phyloP scores from a whole-genome alignment of 2,113 vertebrate species.

The Pongo pygmaeus region DNA sequence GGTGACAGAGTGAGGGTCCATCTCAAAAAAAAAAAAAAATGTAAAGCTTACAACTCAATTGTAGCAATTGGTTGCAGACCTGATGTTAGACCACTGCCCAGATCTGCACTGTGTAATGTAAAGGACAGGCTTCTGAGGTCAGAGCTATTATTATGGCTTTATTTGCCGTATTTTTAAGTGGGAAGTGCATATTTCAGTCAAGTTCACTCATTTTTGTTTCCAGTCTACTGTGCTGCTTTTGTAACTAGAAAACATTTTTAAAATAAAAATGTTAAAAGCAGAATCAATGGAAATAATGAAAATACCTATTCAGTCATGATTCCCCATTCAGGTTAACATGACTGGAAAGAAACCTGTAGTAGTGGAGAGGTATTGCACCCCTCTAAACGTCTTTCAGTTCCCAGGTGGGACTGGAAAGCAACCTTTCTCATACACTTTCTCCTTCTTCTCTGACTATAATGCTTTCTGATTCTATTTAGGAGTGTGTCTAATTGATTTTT shows the following conservation, averaged over 20 bases:
- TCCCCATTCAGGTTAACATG: background rate
- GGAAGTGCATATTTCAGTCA: slow-evolving; percentile 49
- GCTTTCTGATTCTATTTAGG: slow-evolving; percentile 78
- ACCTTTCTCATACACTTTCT: slow-evolving; percentile 71
- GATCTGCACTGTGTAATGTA: slow-evolving; percentile 45
- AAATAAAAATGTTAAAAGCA: slow-evolving; percentile 41
- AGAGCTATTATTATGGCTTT: slow-evolving; percentile 57
- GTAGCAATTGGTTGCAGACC: slow-evolving; percentile 73
- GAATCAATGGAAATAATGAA: slow-evolving; percentile 38
- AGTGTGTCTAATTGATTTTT: slow-evolving; percentile 85
- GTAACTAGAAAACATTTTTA: background rate
- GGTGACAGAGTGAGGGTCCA: too few species aligned
- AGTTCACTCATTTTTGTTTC: slow-evolving; percentile 60
- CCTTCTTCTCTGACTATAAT: slow-evolving; percentile 68
- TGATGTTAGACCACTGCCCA: slow-evolving; percentile 38
- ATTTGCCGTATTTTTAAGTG: slow-evolving; percentile 54
- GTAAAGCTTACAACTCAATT: slow-evolving; percentile 74
- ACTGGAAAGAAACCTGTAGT: slow-evolving; percentile 56
- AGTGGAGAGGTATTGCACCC: background rate
- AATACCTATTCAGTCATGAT: background rate
- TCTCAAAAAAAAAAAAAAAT: background rate
- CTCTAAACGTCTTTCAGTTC: slow-evolving; percentile 55
- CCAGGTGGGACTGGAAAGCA: slow-evolving; percentile 60
- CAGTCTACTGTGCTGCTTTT: slow-evolving; percentile 38
- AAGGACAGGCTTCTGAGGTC: slow-evolving; percentile 66